phyloP scores from a whole-genome alignment of 2,113 vertebrate genomes.

The Ranitomeya imitator region DNA sequence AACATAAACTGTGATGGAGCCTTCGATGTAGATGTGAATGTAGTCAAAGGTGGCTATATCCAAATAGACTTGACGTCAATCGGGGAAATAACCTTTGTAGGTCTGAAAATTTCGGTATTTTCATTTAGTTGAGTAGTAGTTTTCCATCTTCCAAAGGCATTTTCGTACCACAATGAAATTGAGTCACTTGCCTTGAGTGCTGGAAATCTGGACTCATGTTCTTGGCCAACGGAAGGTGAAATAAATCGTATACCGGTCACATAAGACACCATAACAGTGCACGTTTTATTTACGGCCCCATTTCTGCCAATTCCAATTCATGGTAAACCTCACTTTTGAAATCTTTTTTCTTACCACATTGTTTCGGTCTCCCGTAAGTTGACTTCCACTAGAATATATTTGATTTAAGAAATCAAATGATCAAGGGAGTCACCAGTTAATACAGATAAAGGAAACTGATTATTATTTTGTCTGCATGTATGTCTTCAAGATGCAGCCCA shows the following conservation, averaged over 20 bases:
- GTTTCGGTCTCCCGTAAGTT: background rate
- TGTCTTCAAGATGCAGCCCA: constrained; percentile 88
- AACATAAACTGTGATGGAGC: too few relatives aligned
- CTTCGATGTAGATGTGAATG: too few relatives aligned
- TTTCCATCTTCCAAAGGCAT: background rate
- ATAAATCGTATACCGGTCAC: background rate
- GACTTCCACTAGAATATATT: constrained; percentile 14
- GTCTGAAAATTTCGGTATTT: too few relatives aligned
- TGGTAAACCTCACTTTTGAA: background rate
- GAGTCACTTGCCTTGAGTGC: background rate
- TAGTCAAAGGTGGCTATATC: too few relatives aligned
- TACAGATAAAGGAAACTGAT: constrained; percentile 81
- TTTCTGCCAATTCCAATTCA: background rate
- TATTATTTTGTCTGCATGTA: constrained; percentile 72
- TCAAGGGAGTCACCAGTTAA: constrained; percentile 71
- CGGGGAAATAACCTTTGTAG: too few relatives aligned
- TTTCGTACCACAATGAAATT: background rate
- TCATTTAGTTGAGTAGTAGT: background rate
- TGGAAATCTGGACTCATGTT: background rate
- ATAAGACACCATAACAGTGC: background rate
- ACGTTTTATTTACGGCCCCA: background rate
- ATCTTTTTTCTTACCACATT: background rate
- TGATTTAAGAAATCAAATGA: constrained; percentile 76
- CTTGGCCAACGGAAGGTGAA: too few relatives aligned
- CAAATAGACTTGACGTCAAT: too few relatives aligned